These are phyloP conservation scores for Xiphophorus couchianus DNA, from an alignment of 2,113 vertebrate species.

Conservation along the genomic window DNA sequence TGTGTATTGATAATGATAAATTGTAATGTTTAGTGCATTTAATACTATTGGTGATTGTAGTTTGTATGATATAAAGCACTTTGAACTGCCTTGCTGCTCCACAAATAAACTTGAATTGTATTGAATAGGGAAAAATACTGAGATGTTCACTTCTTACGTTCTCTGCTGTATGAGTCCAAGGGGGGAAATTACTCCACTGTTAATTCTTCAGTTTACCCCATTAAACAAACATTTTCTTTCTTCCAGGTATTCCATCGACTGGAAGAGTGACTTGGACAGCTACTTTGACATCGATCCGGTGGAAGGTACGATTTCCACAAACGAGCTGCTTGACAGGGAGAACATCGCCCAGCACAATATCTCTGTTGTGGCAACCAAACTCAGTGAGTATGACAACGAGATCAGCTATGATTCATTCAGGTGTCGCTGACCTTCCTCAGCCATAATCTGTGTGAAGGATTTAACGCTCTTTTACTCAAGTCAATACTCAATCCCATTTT, in stretches of 20 bases:
- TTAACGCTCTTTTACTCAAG: conserved; percentile 66
- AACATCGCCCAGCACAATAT: conserved; percentile 92
- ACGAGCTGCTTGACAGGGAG: conserved; percentile 93
- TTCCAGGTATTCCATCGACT: conserved; percentile 93
- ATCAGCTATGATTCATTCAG: conserved; percentile 42
- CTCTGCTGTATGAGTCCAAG: conserved; percentile 19
- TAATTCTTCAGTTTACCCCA: conserved; percentile 35
- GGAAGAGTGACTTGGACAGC: conserved; percentile 92
- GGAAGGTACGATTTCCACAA: conserved; percentile 94
- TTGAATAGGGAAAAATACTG: not conserved
- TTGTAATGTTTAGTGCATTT: too few relatives aligned
- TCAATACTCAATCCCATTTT: conserved; percentile 75
- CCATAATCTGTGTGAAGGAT: conserved; percentile 66
- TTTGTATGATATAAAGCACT: too few relatives aligned
- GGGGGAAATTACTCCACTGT: conserved; percentile 28
- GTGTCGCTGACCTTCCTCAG: conserved; percentile 35
- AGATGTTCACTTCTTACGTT: not conserved
- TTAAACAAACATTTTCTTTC: conserved; percentile 52
- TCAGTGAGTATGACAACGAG: conserved; percentile 89
- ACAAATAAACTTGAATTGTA: not conserved
- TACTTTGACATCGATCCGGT: conserved; percentile 93
- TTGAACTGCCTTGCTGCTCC: too few relatives aligned
- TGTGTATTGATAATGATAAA: too few relatives aligned
- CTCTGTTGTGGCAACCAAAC: conserved; percentile 94
- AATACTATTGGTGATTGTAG: too few relatives aligned